Base-by-base conservation (phyloP, 2,797 vertebrate genomes). In the Muscicapa striata region DNA sequence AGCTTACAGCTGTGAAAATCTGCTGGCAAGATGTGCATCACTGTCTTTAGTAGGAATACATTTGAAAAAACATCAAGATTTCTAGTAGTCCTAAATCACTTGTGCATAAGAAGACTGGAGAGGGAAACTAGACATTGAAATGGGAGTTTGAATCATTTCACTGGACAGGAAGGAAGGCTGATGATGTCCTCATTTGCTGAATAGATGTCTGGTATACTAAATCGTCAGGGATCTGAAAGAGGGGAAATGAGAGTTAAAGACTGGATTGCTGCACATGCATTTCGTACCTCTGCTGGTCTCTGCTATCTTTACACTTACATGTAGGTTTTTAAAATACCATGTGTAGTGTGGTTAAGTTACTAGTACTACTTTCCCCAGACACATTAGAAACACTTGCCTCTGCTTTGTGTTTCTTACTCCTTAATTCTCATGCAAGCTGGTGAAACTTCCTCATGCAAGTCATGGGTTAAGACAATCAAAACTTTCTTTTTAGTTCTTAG, bases 1-100 rank as follows among this genome's bases (percentile, higher is more conserved):
- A 88, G 40, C 19, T 86, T 51, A 38, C 67, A 91, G 89, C 82
- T 92, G 73, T 78, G 81, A 89, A 89, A 93, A 74, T 79, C 49
- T 15, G 4, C 49, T 51, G 40, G 62, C 59, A 90, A 79, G 41
- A 38, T 93, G 40, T 69, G 30, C 40, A 51, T 69, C 58, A 22
- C 30, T 58, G 55, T 48, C 45, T 66, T 76, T 18, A 63, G 49
- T 8, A 78, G 54, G 43, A 85, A 11, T 11, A 27, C 40, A 41
- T 74, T 69, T 52, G 73, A 78, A 87, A 81, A 91, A 90, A 27
- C 34, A 63, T 62, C 77, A 61, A 64, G 62, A 26, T 38, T 73
- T 78, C 51, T 48, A 77, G 32, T 46, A 55, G 40, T 77, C 55
- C 46, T 62, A 75, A 77, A 62, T 77, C 29, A 26, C 43, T 83